Evolutionary conservation across 2,797 vertebrate genomes (phyloP).

Genomic region (Paguma larvata): DNA sequence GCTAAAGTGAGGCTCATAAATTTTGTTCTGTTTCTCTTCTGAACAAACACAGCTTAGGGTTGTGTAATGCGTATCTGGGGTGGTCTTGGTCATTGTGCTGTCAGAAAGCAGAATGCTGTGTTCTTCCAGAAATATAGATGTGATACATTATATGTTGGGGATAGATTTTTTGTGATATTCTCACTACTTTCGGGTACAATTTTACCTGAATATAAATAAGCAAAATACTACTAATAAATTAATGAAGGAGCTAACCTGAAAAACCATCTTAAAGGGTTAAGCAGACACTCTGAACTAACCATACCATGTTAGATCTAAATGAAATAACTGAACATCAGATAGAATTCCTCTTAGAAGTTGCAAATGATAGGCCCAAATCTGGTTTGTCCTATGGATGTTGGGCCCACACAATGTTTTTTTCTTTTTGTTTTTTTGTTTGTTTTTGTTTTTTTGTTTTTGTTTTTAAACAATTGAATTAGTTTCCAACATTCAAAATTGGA

Average conservation of each 20-base stretch:
- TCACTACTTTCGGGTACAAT: not conserved
- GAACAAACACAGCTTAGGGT: slow-evolving; percentile 33
- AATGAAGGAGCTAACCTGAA: not conserved
- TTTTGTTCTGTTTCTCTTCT: slow-evolving; percentile 78
- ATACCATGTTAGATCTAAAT: not conserved
- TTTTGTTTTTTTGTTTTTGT: no score
- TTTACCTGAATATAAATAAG: slow-evolving; percentile 27
- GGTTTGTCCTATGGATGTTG: not conserved
- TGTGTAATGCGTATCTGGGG: not conserved
- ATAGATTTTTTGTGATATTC: not conserved
- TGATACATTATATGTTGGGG: not conserved
- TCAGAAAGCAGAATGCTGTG: not conserved
- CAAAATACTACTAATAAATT: not conserved
- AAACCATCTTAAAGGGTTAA: not conserved
- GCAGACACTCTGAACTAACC: not conserved
- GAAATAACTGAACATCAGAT: not conserved
- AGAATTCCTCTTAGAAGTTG: not conserved
- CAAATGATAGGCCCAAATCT: not conserved
- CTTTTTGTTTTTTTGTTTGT: no score
- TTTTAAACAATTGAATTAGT: not conserved
- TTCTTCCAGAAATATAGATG: slow-evolving; percentile 29
- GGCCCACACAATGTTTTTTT: not conserved
- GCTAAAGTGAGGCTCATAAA: slow-evolving; percentile 58
- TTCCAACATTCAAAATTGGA: not conserved
- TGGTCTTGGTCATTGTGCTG: slow-evolving; percentile 28